Evolutionary conservation across 35 echinoderm and acorn worm species (phyloP).

Genomic region (Apostichopus californicus): DNA sequence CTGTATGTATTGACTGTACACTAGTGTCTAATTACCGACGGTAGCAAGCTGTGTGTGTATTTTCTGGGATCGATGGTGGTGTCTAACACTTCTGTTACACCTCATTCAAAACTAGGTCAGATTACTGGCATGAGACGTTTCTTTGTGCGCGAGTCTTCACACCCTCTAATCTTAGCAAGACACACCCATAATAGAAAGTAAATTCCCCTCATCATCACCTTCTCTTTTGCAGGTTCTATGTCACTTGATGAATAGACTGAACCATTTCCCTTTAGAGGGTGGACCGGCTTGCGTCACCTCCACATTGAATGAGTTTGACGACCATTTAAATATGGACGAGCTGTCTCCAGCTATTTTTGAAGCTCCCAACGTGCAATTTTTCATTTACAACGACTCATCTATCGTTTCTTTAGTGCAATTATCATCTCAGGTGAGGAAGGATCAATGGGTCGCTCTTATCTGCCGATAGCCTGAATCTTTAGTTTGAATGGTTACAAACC

Average conservation of each 20-base stretch:
- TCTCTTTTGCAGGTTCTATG: conserved; percentile 75
- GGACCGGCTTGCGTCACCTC: conserved; percentile 91
- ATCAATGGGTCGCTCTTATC: no score
- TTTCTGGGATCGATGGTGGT: no score
- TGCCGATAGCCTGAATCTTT: no score
- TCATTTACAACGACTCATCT: conserved; percentile 87
- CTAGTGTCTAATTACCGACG: no score
- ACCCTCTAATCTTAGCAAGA: no score
- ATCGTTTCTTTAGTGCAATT: conserved; percentile 84
- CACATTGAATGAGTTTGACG: conserved; percentile 86
- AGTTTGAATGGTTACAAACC: no score
- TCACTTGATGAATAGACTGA: conserved; percentile 88
- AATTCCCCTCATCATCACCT: not conserved
- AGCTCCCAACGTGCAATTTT: conserved; percentile 94
- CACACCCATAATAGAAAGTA: not conserved
- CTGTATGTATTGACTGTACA: no score
- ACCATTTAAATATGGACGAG: conserved; percentile 80
- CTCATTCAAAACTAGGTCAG: no score
- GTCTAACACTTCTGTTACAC: no score
- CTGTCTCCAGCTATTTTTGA: conserved; percentile 77
- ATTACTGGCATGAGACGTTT: no score
- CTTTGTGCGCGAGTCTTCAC: no score
- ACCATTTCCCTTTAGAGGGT: conserved; percentile 92
- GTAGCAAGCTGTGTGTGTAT: no score
- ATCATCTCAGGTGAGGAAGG: conserved; percentile 69